Evolutionary conservation across 2,888 invertebrate species (phyloP), one percentile per base, ranked within the genome.

Genomic region (Agrotis clavis): DNA sequence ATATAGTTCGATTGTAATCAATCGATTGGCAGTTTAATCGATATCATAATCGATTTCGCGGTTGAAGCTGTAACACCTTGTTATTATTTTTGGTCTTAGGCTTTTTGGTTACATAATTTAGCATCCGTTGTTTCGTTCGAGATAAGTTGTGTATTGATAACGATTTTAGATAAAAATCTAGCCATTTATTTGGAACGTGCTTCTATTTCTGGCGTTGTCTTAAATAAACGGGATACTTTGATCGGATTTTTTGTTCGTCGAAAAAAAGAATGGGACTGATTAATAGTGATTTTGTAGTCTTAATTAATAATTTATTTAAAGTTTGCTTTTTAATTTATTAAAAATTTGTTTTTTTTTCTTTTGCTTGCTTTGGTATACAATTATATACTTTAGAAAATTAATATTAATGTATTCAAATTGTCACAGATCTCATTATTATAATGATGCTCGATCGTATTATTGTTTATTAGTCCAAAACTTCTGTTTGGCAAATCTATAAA

Each of bases 11-110:
- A 82, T 82, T 84, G 65, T 76, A 67, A 81, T 76, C 79, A 72
- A 74, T 76, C 60, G 74, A 67, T 80, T 71, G 80, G 71, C 71
- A 76, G 77, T 85, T 81, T 86, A 88, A 91, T 90, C 89, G 88
- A 89, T 86, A 83, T 87, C 84, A 86, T 72, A 87, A 87, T 89
- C 87, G 86, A 85, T 85, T 81, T 70, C 25, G 54, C 57, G 54
- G 14, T 83, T 83, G 82, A 80, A 75, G 76, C 81, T 61, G 77
- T 80, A 69, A 81, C 83, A 78, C 71, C 69, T 81, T 71, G 45
- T 68, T 67, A 65, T 59, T 78, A 71, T 53, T 41, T 41, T 41
- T 75, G 62, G 54, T 75, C 64, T 68, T 72, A 66, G 61, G 68
- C 67, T 84, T 51, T 56, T 60, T 66, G 47, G 65, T 84, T 82